phyloP scores from a whole-genome alignment of 2,113 vertebrate genomes.

The Mohoua ochrocephala region DNA sequence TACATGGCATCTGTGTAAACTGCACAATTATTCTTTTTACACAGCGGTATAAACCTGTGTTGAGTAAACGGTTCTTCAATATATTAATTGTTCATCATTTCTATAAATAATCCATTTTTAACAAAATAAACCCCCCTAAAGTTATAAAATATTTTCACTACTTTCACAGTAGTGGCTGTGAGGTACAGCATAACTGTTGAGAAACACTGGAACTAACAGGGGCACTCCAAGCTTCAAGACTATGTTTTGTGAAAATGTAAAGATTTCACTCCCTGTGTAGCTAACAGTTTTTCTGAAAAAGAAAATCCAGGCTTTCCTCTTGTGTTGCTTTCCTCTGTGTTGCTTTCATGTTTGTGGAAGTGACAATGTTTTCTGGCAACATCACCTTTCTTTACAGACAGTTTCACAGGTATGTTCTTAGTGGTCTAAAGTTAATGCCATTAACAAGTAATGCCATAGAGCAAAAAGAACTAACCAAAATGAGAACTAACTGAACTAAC shows the following conservation, averaged over 20 bases:
- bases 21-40: conserved; percentile 54
- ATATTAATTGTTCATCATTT: conserved; percentile 18
- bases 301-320: not conserved
- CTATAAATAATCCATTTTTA: conserved; percentile 29
- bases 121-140: not conserved
- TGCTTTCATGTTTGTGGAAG: not conserved
- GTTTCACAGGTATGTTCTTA: not conserved
- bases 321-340: not conserved
- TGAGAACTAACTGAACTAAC: not conserved
- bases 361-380: not conserved
- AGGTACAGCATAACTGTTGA: not conserved
- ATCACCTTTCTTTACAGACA: not conserved
- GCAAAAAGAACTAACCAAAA: not conserved
- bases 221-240: not conserved
- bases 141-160: not conserved
- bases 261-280: not conserved
- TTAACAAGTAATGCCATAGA: not conserved
- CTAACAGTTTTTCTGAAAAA: not conserved
- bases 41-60: not conserved
- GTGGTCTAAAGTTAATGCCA: not conserved
- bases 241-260: not conserved
- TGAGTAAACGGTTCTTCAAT: conserved; percentile 18
- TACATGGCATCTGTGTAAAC: conserved; percentile 69
- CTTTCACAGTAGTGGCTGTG: not conserved
- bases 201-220: not conserved